A percentile compares a stretch with the other conserved stretches of the same genome.
These are phyloP conservation scores for Spilogale gracilis DNA, from an alignment of 2,113 vertebrate species.

Conservation along the genomic window DNA sequence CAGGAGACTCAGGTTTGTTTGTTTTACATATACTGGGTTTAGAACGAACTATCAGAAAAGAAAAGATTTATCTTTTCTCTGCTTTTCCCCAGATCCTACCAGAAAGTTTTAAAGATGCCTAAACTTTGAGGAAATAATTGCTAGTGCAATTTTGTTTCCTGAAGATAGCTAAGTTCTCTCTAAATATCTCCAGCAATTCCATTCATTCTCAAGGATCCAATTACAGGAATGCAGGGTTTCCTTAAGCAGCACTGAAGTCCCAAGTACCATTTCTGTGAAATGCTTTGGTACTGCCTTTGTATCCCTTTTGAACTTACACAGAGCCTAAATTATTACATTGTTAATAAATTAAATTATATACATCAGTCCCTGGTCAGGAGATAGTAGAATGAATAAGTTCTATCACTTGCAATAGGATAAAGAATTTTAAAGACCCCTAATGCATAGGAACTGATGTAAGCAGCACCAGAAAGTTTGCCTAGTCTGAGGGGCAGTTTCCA, in stretches of 20 bases:
- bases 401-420: neutral
- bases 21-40: neutral
- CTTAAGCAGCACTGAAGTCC: neutral
- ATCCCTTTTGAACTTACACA: neutral
- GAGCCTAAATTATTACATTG: neutral
- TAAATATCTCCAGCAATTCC: neutral
- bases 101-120: neutral
- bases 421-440: neutral
- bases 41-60: neutral
- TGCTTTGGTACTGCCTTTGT: neutral
- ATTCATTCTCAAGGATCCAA: neutral
- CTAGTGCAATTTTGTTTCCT: neutral
- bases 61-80: neutral
- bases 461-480: neutral
- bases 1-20: neutral
- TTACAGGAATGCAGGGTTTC: neutral
- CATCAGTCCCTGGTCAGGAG: neutral
- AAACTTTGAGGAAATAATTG: constrained; percentile 40
- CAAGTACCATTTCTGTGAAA: neutral
- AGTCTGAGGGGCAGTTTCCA: neutral
- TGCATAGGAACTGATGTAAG: neutral
- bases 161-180: neutral
- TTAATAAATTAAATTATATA: neutral
- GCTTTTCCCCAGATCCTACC: neutral
- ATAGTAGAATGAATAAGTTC: neutral